Percentiles rank a stretch among this genome's conserved stretches.
phyloP scores from a whole-genome alignment of 2,888 invertebrate species.

The Sphaerophoria taeniata region DNA sequence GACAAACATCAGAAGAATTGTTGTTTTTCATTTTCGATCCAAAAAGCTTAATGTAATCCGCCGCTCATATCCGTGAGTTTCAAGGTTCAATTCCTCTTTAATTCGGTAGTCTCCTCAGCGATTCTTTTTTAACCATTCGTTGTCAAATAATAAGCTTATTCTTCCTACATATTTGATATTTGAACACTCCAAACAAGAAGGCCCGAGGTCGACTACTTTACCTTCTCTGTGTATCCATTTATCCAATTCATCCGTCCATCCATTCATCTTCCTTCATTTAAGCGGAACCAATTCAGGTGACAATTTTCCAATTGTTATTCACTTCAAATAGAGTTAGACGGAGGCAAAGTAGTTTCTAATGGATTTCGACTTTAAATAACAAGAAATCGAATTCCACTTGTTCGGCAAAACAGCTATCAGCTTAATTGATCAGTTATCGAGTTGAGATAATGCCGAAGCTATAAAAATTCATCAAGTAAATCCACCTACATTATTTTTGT shows the following conservation, averaged over 20 bases:
- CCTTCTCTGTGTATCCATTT: background rate
- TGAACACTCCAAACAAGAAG: background rate
- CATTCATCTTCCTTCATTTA: constrained; percentile 50
- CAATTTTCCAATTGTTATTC: constrained; percentile 61
- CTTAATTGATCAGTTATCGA: constrained; percentile 71
- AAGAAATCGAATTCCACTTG: constrained; percentile 68
- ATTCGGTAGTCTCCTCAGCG: constrained; percentile 27
- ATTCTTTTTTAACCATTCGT: constrained; percentile 16
- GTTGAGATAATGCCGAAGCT: constrained; percentile 54
- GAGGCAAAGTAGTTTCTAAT: constrained; percentile 16
- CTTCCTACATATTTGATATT: constrained; percentile 20
- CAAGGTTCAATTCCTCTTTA: constrained; percentile 32
- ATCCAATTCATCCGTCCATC: constrained; percentile 39
- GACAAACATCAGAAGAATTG: background rate
- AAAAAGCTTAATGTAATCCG: background rate
- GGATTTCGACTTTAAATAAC: constrained; percentile 38
- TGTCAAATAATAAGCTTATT: constrained; percentile 14
- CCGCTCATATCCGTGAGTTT: constrained; percentile 26
- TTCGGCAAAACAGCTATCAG: constrained; percentile 62
- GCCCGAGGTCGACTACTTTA: constrained; percentile 55
- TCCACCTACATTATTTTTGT: constrained; percentile 40
- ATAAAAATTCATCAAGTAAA: constrained; percentile 26
- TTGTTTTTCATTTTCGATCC: background rate
- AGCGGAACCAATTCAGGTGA: constrained; percentile 63
- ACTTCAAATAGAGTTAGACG: constrained; percentile 1